phyloP scores from a whole-genome alignment of 1,140 invertebrate species.

The Aphidius gifuensis region DNA sequence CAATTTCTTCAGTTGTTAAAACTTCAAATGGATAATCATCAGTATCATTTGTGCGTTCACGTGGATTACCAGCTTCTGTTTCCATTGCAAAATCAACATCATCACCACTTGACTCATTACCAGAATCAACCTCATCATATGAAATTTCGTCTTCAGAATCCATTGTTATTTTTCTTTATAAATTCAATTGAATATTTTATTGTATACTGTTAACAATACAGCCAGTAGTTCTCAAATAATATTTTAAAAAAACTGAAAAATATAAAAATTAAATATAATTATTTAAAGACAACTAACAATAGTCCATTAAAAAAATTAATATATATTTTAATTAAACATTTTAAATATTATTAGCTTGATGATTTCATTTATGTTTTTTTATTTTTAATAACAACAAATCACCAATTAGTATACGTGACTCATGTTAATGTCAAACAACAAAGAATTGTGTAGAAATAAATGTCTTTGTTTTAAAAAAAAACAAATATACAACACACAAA shows the following conservation, averaged over 20 bases:
- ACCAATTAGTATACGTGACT: no score
- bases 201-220: neutral
- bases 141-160: conserved; percentile 87
- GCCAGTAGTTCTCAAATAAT: neutral
- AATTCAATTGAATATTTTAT: neutral
- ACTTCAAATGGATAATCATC: conserved; percentile 94
- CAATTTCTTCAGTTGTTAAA: conserved; percentile 91
- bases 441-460: no score
- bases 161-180: conserved; percentile 56
- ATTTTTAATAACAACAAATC: no score
- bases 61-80: conserved; percentile 73
- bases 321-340: no score
- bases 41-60: conserved; percentile 73
- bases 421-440: no score
- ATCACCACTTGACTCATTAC: conserved; percentile 87
- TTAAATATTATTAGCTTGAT: no score
- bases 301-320: no score
- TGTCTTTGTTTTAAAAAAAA: neutral
- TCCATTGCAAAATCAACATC: conserved; percentile 92
- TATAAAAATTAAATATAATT: neutral
- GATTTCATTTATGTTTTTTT: no score
- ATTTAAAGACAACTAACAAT: neutral
- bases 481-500: neutral
- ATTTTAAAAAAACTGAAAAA: neutral
- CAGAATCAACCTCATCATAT: conserved; percentile 84